These are phyloP conservation scores for Microchrysa polita DNA, from an alignment of 2,888 invertebrate species.

Conservation along the genomic window DNA sequence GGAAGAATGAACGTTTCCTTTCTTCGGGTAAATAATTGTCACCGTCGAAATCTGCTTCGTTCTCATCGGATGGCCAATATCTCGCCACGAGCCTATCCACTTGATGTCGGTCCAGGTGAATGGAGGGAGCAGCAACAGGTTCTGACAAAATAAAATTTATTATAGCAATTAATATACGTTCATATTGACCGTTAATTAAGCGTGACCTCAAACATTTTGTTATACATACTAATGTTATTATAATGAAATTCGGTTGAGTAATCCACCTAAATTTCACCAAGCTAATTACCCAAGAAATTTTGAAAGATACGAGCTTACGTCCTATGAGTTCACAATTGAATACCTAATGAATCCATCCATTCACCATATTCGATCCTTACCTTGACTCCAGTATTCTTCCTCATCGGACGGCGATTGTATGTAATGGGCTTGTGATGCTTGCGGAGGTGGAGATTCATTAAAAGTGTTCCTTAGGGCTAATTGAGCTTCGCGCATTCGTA, in stretches of 20 bases:
- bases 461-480: slow-evolving; percentile 54
- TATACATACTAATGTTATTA: too few relatives aligned
- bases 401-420: slow-evolving; percentile 51
- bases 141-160: slow-evolving; percentile 23
- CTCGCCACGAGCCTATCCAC: slow-evolving; percentile 61
- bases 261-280: too few relatives aligned
- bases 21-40: slow-evolving; percentile 57
- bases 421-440: slow-evolving; percentile 28
- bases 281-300: too few relatives aligned
- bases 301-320: too few relatives aligned
- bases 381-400: slow-evolving; percentile 62
- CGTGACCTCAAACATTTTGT: too few relatives aligned
- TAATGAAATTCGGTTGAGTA: too few relatives aligned
- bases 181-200: too few relatives aligned
- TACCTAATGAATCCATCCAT: too few relatives aligned
- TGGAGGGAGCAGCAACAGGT: slow-evolving; percentile 45
- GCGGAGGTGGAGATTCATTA: slow-evolving; percentile 42
- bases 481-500: slow-evolving; percentile 61
- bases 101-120: slow-evolving; percentile 56
- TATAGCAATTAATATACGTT: background rate
- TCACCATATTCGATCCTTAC: too few relatives aligned
- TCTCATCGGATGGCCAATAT: slow-evolving; percentile 60
- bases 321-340: too few relatives aligned
- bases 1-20: slow-evolving; percentile 60
- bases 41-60: slow-evolving; percentile 60